Percentiles rank a stretch among this genome's conserved stretches.
phyloP scores from a whole-genome alignment of 2,113 vertebrate species.

The Chelonoidis abingdonii region DNA sequence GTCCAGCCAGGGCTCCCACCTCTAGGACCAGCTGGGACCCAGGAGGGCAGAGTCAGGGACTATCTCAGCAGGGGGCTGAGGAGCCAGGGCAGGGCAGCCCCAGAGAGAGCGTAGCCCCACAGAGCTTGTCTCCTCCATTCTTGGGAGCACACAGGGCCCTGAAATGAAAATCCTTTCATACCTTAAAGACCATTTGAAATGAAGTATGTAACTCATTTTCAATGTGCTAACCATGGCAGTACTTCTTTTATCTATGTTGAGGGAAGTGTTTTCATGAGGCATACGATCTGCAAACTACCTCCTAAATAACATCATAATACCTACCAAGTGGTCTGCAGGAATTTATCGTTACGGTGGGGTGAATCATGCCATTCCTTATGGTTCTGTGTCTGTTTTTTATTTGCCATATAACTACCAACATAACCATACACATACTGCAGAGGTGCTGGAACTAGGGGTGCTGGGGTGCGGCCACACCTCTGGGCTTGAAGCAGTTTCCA shows the following conservation, averaged over 20 bases:
- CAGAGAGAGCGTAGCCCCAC: too few species aligned
- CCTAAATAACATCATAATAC: not conserved
- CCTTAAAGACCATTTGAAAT: not conserved
- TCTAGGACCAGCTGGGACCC: too few species aligned
- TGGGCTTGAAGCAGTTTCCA: too few species aligned
- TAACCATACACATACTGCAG: not conserved
- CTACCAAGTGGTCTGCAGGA: not conserved
- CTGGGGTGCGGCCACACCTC: too few species aligned
- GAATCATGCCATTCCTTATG: not conserved
- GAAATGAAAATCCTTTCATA: not conserved
- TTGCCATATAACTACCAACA: not conserved
- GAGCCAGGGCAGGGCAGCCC: too few species aligned
- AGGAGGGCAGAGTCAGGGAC: too few species aligned
- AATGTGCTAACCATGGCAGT: not conserved
- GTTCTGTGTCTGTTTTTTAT: not conserved
- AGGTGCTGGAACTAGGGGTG: not conserved
- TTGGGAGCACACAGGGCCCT: not conserved
- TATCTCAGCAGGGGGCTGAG: too few species aligned
- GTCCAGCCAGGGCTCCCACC: too few species aligned
- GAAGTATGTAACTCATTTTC: not conserved
- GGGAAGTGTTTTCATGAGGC: not conserved
- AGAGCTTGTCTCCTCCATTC: not conserved
- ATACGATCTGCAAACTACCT: not conserved
- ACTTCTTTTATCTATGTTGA: not conserved
- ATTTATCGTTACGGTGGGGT: not conserved